Base-by-base conservation (phyloP, 2,113 vertebrate genomes). In the Bolborhynchus lineola region DNA sequence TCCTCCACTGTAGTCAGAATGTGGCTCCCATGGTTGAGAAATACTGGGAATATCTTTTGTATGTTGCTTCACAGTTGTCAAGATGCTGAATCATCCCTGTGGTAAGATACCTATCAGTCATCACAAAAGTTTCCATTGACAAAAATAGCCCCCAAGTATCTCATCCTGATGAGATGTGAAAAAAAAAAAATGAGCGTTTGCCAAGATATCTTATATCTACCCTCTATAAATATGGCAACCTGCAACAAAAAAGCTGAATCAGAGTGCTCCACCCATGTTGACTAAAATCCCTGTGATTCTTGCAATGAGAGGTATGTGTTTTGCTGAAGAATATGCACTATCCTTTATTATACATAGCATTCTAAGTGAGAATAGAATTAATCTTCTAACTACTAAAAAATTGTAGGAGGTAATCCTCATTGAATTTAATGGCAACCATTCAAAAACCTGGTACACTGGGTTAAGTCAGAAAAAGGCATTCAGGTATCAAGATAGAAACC, bases 361-460 rank as follows among this genome's bases (percentile, higher is more conserved):
- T 82, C 16, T 29, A 64, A 77, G 19, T 29, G 55, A 55, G 29
- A 77, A 84, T 9, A 23, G 11, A 78, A 82, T 72, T 18, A 63
- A 9, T 47, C 37, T 72, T 75, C 4, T 47, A 63, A 65, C 6
- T 8, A 53, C 50, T 33, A 72, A 42, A 74, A 80, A 81, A 68
- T 17, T 13, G 29, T 23, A 35, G 16, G 24, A 44, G 7, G 11
- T 47, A 82, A 63, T 69, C 37, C 21, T 57, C 13, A 19, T 35
- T 44, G 80, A 76, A 67, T 3, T 47, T 76, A 37, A 37, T 6
- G 16, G 10, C 5, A 75, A 14, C 50, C 14, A 16, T 46, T 84
- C 6, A 59, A 63, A 76, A 67, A n/a, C 11, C 15, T 49, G 3
- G 31, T 18, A 11, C 2, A 0, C 3, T 37, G 3, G 10, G 10